Evolutionary conservation across 2,797 vertebrate genomes (phyloP).

Genomic region (Cheirogaleus major): DNA sequence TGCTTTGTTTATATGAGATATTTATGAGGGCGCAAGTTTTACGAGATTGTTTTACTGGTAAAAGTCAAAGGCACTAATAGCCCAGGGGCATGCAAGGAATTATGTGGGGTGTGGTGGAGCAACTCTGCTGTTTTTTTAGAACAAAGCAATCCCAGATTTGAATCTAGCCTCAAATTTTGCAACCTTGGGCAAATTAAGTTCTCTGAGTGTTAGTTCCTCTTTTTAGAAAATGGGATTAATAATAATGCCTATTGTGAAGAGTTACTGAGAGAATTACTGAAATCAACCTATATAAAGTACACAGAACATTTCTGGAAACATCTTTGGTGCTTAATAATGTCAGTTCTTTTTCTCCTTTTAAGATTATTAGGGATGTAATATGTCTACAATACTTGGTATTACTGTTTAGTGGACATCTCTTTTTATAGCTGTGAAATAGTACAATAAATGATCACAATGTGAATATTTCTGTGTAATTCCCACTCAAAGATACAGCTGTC

Average conservation of each 20-base stretch:
- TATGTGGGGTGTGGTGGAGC: not conserved
- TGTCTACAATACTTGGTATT: not conserved
- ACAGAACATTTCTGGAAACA: not conserved
- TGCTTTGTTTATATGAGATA: constrained; percentile 57
- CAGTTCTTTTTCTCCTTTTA: not conserved
- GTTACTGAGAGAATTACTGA: not conserved
- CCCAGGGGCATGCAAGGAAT: not conserved
- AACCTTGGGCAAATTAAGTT: not conserved
- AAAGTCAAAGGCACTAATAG: constrained; percentile 28
- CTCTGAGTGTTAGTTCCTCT: not conserved
- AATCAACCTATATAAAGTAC: not conserved
- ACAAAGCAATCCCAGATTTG: not conserved
- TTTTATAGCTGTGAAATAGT: not conserved
- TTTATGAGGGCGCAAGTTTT: constrained; percentile 59
- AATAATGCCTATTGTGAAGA: not conserved
- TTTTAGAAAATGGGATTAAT: constrained; percentile 9
- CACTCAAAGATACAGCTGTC: not conserved
- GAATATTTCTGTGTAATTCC: not conserved
- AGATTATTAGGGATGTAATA: not conserved
- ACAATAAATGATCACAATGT: not conserved
- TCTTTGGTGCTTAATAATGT: not conserved
- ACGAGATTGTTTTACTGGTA: constrained; percentile 51
- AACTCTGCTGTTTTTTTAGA: not conserved
- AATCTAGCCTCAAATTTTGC: not conserved
- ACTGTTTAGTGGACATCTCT: not conserved